phyloP scores from a whole-genome alignment of 2,113 vertebrate species.

The Colinus virginianus region DNA sequence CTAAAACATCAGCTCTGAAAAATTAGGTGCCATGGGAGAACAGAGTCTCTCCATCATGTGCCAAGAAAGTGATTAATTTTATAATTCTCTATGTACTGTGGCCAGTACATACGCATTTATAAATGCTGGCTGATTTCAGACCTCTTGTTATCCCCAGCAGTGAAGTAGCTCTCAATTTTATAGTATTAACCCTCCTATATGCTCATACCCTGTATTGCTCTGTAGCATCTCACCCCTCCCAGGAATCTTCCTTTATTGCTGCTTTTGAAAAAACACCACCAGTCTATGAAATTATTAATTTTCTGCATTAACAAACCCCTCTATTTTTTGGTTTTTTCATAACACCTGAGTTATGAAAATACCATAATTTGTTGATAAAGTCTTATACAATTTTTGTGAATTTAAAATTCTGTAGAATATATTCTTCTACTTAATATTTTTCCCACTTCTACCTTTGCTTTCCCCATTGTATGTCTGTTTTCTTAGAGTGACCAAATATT shows the following conservation, averaged over 20 bases:
- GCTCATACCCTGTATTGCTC: not conserved
- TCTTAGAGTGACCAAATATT: not conserved
- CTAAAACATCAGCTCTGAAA: not conserved
- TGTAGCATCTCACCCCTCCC: not conserved
- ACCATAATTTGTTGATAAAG: not conserved
- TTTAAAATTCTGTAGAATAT: not conserved
- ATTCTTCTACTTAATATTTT: not conserved
- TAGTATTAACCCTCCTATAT: not conserved
- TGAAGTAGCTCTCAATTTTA: not conserved
- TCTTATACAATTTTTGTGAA: not conserved
- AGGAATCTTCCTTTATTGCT: not conserved
- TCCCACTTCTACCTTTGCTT: not conserved
- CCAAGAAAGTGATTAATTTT: not conserved
- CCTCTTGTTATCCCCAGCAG: not conserved
- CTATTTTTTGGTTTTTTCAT: not conserved
- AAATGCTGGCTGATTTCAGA: not conserved
- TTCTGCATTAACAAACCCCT: not conserved
- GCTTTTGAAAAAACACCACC: not conserved
- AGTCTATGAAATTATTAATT: not conserved
- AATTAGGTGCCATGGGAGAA: not conserved
- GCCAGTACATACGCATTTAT: not conserved
- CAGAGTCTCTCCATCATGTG: not conserved
- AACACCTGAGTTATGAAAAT: not conserved
- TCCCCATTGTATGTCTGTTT: not conserved
- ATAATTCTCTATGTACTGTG: not conserved